A percentile compares a stretch with the other conserved stretches of the same genome.
These are phyloP conservation scores for Napeogenes sylphis DNA, from an alignment of 2,888 invertebrate species.

Conservation along the genomic window DNA sequence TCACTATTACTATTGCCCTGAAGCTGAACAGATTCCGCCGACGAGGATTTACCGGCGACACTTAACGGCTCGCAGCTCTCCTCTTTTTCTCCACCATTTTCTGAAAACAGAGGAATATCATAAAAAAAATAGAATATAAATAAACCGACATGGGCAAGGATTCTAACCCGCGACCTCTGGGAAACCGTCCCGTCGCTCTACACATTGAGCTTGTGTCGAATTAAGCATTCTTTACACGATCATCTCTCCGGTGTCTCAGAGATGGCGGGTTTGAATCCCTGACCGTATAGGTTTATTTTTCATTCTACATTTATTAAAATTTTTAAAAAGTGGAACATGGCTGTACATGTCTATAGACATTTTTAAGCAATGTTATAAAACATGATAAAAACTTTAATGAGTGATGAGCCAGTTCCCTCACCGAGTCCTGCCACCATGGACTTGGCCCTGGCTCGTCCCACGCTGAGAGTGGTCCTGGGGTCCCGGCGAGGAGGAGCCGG, in stretches of 20 bases:
- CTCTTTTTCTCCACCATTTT: slow-evolving; percentile 85
- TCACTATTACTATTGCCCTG: slow-evolving; percentile 73
- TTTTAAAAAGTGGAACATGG: too few species aligned
- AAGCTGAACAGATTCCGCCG: slow-evolving; percentile 87
- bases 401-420: slow-evolving; percentile 43
- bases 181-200: too few species aligned
- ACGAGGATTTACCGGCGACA: slow-evolving; percentile 84
- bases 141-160: background rate
- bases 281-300: too few species aligned
- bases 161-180: too few species aligned
- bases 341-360: too few species aligned
- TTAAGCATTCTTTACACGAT: too few species aligned
- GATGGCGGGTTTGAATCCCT: too few species aligned
- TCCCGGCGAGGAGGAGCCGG: slow-evolving; percentile 96
- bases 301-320: too few species aligned
- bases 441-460: slow-evolving; percentile 92
- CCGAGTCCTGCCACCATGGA: slow-evolving; percentile 95
- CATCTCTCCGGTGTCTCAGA: too few species aligned
- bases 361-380: background rate
- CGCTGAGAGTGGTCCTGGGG: slow-evolving; percentile 95
- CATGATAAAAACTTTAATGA: background rate
- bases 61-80: slow-evolving; percentile 83
- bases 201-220: too few species aligned
- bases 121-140: background rate
- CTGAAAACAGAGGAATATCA: slow-evolving; percentile 40